Base-by-base conservation (phyloP, 2,888 invertebrate species). In the Gibbula magus region DNA sequence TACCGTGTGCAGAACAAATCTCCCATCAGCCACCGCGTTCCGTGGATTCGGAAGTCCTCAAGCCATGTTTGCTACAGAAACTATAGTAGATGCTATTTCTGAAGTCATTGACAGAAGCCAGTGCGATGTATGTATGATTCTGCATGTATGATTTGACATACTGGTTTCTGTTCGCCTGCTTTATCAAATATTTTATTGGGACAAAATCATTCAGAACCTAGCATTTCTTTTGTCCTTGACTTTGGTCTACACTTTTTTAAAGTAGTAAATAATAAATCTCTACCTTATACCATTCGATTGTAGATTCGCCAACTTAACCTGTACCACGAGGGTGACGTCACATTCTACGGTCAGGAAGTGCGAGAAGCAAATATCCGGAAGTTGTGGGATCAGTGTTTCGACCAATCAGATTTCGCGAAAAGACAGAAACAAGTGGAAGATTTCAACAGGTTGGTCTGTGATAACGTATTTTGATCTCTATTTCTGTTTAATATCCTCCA, bases 11-110 rank as follows among this genome's bases (percentile, higher is more conserved):
- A 96, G 95, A 93, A 99, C 98, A 0, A 98, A 99, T 94, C 92
- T 97, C 75, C 96, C 97, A 0, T 97, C 97, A 0, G 97, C 97
- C 91, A 98, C 98, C 0, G 98, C 98, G 0, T 98, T 98, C 90
- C 94, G 98, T 32, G 92, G 91, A 0, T 90, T 89, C 70, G 91
- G 91, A 0, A 79, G 80, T 0, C 91, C 91, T 1, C 90, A 91
- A 82, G 88, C 85, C 18, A 82, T 86, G 67, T 79, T 90, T 16
- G 76, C 88, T 51, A 83, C 83, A 29, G 91, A 91, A 76, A 85
- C 82, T 10, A 80, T 82, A 54, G 75, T 91, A n/a, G 78, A 82
- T 22, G 79, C 87, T 16, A 81, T 89, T 18, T 97, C 98, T 0
- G 94, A 94, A 45, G 95, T 94, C 86, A 93, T 97, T 29, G 94